Evolutionary conservation across 1,140 invertebrate species (phyloP).

Genomic region (Drosophila lini): DNA sequence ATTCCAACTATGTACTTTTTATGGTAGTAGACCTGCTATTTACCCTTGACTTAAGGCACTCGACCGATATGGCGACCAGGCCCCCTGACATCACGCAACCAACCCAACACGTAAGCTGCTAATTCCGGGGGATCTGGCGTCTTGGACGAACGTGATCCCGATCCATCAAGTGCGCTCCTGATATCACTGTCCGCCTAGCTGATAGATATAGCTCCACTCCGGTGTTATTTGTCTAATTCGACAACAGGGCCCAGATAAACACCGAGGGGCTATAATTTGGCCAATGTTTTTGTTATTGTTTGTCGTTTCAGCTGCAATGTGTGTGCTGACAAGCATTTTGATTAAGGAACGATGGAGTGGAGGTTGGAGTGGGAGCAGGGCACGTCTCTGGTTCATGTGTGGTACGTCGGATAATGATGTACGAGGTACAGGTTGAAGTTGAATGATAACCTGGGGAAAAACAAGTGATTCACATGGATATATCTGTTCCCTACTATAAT

Average conservation of each 20-base stretch:
- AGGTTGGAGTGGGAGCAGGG: slow-evolving; percentile 26
- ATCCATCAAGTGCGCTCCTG: slow-evolving; percentile 41
- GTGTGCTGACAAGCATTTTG: slow-evolving; percentile 67
- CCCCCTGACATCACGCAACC: slow-evolving; percentile 15
- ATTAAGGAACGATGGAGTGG: slow-evolving; percentile 51
- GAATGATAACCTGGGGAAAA: slow-evolving; percentile 52
- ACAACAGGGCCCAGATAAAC: slow-evolving; percentile 63
- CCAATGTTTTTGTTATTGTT: slow-evolving; percentile 35
- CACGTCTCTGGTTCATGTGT: slow-evolving; percentile 56
- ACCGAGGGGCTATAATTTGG: slow-evolving; percentile 37
- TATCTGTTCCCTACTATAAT: background rate
- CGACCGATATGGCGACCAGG: slow-evolving; percentile 10
- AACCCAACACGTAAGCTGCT: slow-evolving; percentile 27
- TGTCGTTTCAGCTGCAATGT: slow-evolving; percentile 50
- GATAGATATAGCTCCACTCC: slow-evolving; percentile 39
- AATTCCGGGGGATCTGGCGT: slow-evolving; percentile 15
- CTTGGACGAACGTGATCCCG: slow-evolving; percentile 31
- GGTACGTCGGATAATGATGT: slow-evolving; percentile 23
- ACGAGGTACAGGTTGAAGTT: slow-evolving; percentile 45
- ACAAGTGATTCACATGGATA: slow-evolving; percentile 40
- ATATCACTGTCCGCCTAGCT: slow-evolving; percentile 29
- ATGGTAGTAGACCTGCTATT: slow-evolving; percentile 14
- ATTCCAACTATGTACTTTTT: background rate
- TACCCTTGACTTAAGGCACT: slow-evolving; percentile 12
- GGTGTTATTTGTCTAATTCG: slow-evolving; percentile 70